phyloP scores from a whole-genome alignment of 2,888 invertebrate species.

The Pseudeuparius sepicola region DNA sequence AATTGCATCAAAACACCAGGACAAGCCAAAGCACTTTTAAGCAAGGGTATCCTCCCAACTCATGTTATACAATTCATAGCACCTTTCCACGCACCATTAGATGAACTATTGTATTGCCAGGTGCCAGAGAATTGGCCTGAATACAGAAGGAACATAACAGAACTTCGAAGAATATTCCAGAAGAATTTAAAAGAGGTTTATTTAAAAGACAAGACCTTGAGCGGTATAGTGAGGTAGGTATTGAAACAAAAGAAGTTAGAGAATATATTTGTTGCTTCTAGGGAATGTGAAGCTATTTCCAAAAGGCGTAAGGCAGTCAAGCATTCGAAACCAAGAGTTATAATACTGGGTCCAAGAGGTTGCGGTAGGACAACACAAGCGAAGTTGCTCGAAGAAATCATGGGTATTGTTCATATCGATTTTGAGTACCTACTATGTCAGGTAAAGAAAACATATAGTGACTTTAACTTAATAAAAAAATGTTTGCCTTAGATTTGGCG shows the following conservation, averaged over 20 bases:
- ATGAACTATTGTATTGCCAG: slow-evolving; percentile 34
- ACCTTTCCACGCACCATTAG: slow-evolving; percentile 32
- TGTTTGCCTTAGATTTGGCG: too few relatives aligned
- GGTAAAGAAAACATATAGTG: too few relatives aligned
- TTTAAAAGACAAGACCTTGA: neutral
- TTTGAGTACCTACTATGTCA: slow-evolving; percentile 46
- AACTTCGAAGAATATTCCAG: slow-evolving; percentile 35
- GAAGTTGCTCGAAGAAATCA: slow-evolving; percentile 40
- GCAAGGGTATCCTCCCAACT: slow-evolving; percentile 42
- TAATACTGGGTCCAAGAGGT: slow-evolving; percentile 51
- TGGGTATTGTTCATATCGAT: slow-evolving; percentile 48
- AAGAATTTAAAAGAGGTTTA: slow-evolving; percentile 24
- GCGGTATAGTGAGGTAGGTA: slow-evolving; percentile 19
- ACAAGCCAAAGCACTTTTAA: slow-evolving; percentile 40
- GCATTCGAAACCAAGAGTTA: slow-evolving; percentile 49
- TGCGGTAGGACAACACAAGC: slow-evolving; percentile 49
- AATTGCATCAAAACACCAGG: slow-evolving; percentile 40
- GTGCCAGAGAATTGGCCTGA: slow-evolving; percentile 34
- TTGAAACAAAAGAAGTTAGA: too few relatives aligned
- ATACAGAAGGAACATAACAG: slow-evolving; percentile 33
- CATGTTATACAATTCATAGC: slow-evolving; percentile 43
- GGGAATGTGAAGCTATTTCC: slow-evolving; percentile 34
- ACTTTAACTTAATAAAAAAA: too few relatives aligned
- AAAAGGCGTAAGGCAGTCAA: slow-evolving; percentile 34
- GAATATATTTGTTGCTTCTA: slow-evolving; percentile 37